Conservation (phyloP, 2,113 vertebrate genomes). For the Dasyurus viverrinus region DNA sequence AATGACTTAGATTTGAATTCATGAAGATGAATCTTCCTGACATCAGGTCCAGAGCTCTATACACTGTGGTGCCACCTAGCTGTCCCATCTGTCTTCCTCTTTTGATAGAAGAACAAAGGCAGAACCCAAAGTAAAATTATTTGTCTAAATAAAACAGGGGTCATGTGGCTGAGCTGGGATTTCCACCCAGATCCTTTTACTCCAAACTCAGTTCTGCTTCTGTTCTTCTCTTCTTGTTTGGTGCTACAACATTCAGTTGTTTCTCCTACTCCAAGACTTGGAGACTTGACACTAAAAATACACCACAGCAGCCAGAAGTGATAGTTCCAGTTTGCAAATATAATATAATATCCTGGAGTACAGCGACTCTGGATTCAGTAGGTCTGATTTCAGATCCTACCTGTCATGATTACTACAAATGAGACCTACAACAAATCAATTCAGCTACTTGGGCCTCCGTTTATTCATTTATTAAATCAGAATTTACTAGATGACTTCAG, state of each 20-base stretch:
- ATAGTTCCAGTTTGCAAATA: too few relatives aligned
- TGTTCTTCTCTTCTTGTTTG: not conserved
- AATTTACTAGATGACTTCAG: not conserved
- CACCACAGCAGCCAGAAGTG: not conserved
- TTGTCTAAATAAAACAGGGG: not conserved
- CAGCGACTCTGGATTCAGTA: not conserved
- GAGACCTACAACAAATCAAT: not conserved
- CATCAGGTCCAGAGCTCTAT: too few relatives aligned
- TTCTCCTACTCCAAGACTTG: not conserved
- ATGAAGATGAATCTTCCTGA: too few relatives aligned
- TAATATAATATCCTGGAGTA: not conserved
- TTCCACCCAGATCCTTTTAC: not conserved
- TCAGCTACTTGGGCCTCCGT: not conserved
- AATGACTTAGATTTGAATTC: too few relatives aligned
- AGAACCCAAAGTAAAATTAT: not conserved
- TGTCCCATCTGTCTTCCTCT: not conserved
- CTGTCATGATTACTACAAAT: not conserved
- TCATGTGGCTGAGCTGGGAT: not conserved
- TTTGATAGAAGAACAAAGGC: not conserved
- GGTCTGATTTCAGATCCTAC: not conserved
- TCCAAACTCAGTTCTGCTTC: not conserved
- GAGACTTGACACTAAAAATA: not conserved
- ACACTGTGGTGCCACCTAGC: too few relatives aligned
- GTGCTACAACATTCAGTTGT: not conserved
- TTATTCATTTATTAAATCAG: not conserved